Conservation (phyloP, 2,888 invertebrate species). For the Agriotes lineatus region DNA sequence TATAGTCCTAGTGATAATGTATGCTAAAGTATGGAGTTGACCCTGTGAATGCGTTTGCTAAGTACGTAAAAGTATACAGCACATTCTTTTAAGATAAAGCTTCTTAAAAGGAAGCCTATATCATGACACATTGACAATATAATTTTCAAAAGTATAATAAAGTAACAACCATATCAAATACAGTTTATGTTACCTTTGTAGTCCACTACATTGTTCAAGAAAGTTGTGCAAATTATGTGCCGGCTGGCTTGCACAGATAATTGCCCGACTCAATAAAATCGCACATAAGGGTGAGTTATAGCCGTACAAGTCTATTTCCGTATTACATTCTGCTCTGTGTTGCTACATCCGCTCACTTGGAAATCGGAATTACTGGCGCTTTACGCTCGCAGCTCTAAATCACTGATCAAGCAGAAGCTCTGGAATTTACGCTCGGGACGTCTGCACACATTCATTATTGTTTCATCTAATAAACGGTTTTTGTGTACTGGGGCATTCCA, state of each 20-base stretch:
- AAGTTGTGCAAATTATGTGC: background rate
- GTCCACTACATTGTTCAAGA: too few species aligned
- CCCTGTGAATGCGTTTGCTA: too few species aligned
- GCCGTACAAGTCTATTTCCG: slow-evolving; percentile 12
- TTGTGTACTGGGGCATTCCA: too few species aligned
- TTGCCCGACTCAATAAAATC: slow-evolving; percentile 13
- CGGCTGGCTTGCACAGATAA: background rate
- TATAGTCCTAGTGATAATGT: too few species aligned
- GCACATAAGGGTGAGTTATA: slow-evolving; percentile 12
- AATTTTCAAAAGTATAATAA: too few species aligned
- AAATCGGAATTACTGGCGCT: slow-evolving; percentile 11
- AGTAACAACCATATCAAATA: too few species aligned
- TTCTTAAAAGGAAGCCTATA: too few species aligned
- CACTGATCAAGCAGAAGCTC: slow-evolving; percentile 16
- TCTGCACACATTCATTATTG: slow-evolving; percentile 10
- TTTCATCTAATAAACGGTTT: slow-evolving; percentile 15
- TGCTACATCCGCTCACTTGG: background rate
- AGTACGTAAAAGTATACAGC: too few species aligned
- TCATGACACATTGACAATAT: too few species aligned
- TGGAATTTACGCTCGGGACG: slow-evolving; percentile 1
- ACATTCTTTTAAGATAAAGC: too few species aligned
- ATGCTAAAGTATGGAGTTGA: too few species aligned
- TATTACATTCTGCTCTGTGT: slow-evolving; percentile 10
- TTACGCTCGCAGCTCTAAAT: slow-evolving; percentile 2
- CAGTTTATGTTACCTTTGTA: too few species aligned